Evolutionary conservation across 1,140 invertebrate genomes (phyloP), one percentile per base, ranked within the genome.

Genomic region (Orius laevigatus): DNA sequence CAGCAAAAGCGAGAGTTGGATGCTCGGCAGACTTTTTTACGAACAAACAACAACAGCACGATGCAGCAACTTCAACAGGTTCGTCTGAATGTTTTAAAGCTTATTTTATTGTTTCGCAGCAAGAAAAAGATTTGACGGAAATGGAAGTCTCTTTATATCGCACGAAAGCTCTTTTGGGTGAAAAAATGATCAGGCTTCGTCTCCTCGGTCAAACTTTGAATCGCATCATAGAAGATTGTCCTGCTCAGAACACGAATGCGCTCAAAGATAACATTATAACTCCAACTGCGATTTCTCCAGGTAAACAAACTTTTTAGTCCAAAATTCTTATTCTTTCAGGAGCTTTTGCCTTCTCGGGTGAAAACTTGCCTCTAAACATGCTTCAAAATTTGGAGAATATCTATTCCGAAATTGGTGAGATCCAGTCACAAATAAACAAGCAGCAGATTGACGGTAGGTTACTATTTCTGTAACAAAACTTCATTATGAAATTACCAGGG

Each of bases 111-210:
- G 5, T 42, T 42, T 48, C 4, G 3, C 33, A 50, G 49, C 49
- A 52, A 41, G 50, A 52, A 40, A 15, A 18, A 15, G 50, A 52
- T 40, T 31, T 52, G 11, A 52, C 46, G 12, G 50, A 52, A 31
- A 38, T 52, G 20, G 50, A 52, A 34, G 50, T 52, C 2, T 52
- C 50, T 9, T n/a, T 52, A 12, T 45, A 52, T 63, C 73, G 82
- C 3, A 84, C 82, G 1, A 71, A 77, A 11, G 78, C 79, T 12
- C 62, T 84, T 19, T 63, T 85, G 6, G 81, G 81, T 1, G 82
- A 84, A 60, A 84, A 84, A 60, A 78, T 84, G 15, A 84, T 85
- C 38, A 66, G 82, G 25, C 61, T 85, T 54, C 67, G 77, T 1
- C 79, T 84, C 56, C 65, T 84, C 56, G 81, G 84, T 57, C 76